Base-by-base conservation (phyloP, 1,140 invertebrate genomes). In the Metaphire vulgaris region DNA sequence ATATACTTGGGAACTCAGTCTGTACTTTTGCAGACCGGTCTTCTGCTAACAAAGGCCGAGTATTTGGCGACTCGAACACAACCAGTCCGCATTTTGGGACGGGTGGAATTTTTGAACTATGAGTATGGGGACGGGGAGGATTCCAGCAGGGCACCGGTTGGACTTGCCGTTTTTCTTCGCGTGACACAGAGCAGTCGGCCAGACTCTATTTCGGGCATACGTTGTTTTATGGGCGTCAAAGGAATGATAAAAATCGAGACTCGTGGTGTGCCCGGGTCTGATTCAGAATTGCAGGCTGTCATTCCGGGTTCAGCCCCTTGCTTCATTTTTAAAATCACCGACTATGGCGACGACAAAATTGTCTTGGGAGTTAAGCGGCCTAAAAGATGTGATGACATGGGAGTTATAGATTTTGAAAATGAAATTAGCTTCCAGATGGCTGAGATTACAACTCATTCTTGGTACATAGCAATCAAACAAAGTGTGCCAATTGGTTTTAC, bases 1-100 rank as follows among this genome's bases (percentile, higher is more conserved):
- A 34, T 75, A 6, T 75, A 75, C 74, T 33, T 75, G 15, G 74
- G 74, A 31, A 75, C 29, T 26, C 31, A 75, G 30, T 56, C 74
- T 30, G 56, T 75, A 6, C 15, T 75, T 15, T 26, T 75, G 64
- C 74, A 75, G 29, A 66, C 65, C 68, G 74, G 74, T 15, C 30
- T 75, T 30, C 74, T 75, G 2, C 29, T 75, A 16, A 33, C 64
- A 29, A 75, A 68, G 26, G 26, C n/a, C 2, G 65, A 75, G 33
- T 26, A 67, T 16, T 2, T 33, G 31, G 31, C 31, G 32, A 1
- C 65, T 16, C 31, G 26, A n/a, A 65, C 30, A 26, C 26, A 14
- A n/a, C 2, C 74, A 21, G 65, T 75, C 1, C 28, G 31, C 16
- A 75, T 75, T 41, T 12, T 28, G 30, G 74, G 74, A 15, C 64